Base-by-base conservation (phyloP, 2,113 vertebrate species). In the Syngnathus scovelli region DNA sequence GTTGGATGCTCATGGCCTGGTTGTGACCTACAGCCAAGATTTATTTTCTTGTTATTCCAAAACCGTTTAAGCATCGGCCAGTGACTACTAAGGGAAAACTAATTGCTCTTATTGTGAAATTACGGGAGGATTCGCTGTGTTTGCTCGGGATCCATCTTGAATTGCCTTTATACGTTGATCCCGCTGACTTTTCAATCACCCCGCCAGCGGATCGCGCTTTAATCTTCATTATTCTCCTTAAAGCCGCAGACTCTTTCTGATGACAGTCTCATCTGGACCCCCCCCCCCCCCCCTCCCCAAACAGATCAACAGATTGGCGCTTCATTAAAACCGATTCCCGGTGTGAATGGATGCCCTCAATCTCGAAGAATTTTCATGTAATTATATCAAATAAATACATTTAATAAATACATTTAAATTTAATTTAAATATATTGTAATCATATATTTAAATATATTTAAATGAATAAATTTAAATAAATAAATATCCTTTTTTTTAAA, bases 221-320 rank as follows among this genome's bases (percentile, higher is more conserved):
- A 76, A 89, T 88, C 87, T 88, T 87, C 83, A 87, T 90, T 89
- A 89, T 84, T 88, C 77, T 78, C 68, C 60, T 60, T 85, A 75
- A 83, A 70, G 64, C 78, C 78, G 36, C 46, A 56, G 61, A 72
- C 60, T 73, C 58, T 37, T 61, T 75, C 69, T 65, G 61, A 76
- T 13, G 64, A 21, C 44, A 27, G 67, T 43, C 39, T 66, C 46
- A 39, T 81, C 59, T 64, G 46, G 2, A 27, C 55, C 48, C 41
- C 59, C 52, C 56, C 51, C n/a, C 19, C 2, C 3, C 38, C n/a
- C n/a, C n/a, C 0, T 33, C 64, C 64, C 51, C 55, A 46, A 61
- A 69, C 33, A 27, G 13, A 58, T 13, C 13, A 27, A 58, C 6
- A 27, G 55, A 58, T 58, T 36, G 55, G 27, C 12, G 55, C 36